Percentiles rank a stretch among this genome's conserved stretches.
Evolutionary conservation across 2,113 vertebrate genomes (phyloP).

Genomic region (Calidris pygmaea): DNA sequence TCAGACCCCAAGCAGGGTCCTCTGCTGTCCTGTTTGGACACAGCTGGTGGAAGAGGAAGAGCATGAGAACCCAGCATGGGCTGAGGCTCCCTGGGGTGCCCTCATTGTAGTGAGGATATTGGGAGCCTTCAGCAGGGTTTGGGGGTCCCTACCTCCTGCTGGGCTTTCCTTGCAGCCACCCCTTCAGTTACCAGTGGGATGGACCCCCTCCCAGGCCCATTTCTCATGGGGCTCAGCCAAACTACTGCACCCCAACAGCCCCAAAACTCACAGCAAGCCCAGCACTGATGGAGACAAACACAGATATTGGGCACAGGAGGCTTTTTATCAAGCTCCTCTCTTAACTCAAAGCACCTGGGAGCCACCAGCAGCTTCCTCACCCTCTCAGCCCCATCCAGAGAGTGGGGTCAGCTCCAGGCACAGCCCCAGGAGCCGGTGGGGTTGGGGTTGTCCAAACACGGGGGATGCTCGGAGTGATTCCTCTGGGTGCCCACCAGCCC

Average conservation of each 20-base stretch:
- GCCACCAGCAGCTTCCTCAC: background rate
- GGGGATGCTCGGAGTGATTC: background rate
- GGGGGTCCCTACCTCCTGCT: background rate
- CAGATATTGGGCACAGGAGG: accelerated
- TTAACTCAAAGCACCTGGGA: background rate
- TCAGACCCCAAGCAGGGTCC: background rate
- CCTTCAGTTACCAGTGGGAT: background rate
- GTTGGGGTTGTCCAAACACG: background rate
- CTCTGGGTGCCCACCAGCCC: background rate
- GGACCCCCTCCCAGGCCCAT: background rate
- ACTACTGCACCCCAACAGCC: background rate
- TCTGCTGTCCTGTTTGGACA: accelerated
- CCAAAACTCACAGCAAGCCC: background rate
- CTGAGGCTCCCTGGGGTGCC: background rate
- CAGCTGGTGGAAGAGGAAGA: background rate
- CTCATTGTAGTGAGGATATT: background rate
- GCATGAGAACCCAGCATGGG: background rate
- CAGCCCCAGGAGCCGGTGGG: background rate
- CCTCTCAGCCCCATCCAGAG: background rate
- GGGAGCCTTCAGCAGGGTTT: background rate
- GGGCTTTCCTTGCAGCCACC: background rate
- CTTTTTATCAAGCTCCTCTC: background rate
- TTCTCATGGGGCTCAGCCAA: background rate
- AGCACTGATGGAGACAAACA: accelerated
- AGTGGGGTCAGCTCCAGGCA: background rate